Conservation (phyloP, 2,888 invertebrate species). For the Drosophila lacicola region DNA sequence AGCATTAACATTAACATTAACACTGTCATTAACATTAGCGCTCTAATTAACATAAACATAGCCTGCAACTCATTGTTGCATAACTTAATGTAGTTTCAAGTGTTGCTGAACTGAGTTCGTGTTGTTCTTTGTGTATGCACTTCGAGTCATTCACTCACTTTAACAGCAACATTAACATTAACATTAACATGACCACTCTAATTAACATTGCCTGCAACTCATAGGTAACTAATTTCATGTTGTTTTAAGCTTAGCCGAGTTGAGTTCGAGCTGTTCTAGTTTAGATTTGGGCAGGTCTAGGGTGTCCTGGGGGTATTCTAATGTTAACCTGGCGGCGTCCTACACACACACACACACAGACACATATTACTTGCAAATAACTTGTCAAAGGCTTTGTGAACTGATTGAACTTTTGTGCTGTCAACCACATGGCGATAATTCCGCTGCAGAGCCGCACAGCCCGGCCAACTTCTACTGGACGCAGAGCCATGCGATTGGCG, state of each 20-base stretch:
- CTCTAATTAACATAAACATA: too few species aligned
- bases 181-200: constrained; percentile 4
- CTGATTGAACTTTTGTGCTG: constrained; percentile 64
- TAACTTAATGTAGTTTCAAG: too few species aligned
- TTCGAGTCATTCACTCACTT: background rate
- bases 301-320: background rate
- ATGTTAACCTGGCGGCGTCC: background rate
- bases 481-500: constrained; percentile 91
- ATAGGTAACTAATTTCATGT: constrained; percentile 28
- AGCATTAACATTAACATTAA: constrained; percentile 3
- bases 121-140: background rate
- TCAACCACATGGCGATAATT: constrained; percentile 23
- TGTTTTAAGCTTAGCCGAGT: background rate
- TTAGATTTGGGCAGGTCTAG: background rate
- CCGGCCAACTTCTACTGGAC: constrained; percentile 89
- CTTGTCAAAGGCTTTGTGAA: constrained; percentile 53
- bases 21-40: too few species aligned
- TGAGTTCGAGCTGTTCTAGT: background rate
- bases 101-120: too few species aligned
- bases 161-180: constrained; percentile 4
- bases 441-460: constrained; percentile 80
- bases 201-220: constrained; percentile 4
- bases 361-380: constrained; percentile 11
- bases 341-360: background rate
- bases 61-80: too few species aligned